Percentiles rank a stretch among this genome's conserved stretches.
These are phyloP conservation scores for Scaptomyza hsui DNA, from an alignment of 1,140 invertebrate genomes.

Conservation along the genomic window DNA sequence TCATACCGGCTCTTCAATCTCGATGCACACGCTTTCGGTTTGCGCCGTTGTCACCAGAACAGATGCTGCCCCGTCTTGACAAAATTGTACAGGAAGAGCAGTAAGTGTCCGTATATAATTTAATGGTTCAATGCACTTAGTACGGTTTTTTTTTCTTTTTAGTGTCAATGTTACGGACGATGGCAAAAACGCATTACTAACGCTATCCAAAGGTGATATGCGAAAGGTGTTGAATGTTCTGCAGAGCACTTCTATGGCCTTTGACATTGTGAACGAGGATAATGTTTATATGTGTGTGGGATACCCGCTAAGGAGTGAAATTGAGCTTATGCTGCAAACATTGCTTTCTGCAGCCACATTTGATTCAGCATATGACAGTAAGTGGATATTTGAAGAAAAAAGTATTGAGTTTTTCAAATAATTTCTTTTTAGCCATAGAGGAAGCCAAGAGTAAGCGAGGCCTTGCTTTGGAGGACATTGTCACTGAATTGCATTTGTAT, in stretches of 20 bases:
- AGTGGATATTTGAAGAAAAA: not conserved
- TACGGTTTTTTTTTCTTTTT: conserved; percentile 42
- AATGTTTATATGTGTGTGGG: conserved; percentile 98
- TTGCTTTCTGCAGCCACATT: conserved; percentile 94
- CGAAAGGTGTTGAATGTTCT: conserved; percentile 97
- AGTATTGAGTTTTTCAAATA: too few relatives aligned
- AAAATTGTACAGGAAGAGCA: conserved; percentile 94
- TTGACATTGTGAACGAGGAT: conserved; percentile 93
- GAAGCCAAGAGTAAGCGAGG: conserved; percentile 94
- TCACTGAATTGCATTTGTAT: conserved; percentile 93
- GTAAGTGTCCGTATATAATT: conserved; percentile 85
- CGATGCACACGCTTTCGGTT: conserved; percentile 99
- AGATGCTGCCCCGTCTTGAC: conserved; percentile 95
- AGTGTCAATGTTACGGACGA: conserved; percentile 94
- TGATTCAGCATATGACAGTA: conserved; percentile 92
- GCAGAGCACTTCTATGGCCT: conserved; percentile 96
- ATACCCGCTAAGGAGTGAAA: conserved; percentile 95
- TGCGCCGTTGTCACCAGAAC: conserved; percentile 93
- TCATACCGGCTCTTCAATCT: conserved; percentile 99
- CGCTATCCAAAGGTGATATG: conserved; percentile 98
- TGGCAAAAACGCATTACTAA: conserved; percentile 95
- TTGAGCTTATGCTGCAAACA: conserved; percentile 95
- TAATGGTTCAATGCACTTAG: not conserved
- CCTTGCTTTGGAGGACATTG: conserved; percentile 94
- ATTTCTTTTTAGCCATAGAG: conserved; percentile 89